Base-by-base conservation (phyloP, 2,888 invertebrate genomes). In the Carterocephalus palaemon region DNA sequence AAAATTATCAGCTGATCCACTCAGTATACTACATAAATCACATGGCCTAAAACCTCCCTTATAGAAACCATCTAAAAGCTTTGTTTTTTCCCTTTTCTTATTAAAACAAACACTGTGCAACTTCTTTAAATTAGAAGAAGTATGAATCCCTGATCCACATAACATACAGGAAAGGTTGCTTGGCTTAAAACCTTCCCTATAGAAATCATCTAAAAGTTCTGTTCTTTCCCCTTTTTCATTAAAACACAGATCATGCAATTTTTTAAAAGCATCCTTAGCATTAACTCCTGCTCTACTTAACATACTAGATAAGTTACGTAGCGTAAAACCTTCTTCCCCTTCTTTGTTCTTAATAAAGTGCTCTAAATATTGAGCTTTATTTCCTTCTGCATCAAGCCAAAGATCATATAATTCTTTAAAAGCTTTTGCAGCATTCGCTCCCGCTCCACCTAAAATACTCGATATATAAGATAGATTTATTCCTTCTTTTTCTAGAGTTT, bases 401-500 rank as follows among this genome's bases (percentile, higher is more conserved):
- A 57, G 48, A 43, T 60, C 48, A 56, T 58, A 60, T 48, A 66
- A 59, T 48, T 57, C 56, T 57, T 62, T 56, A 52, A 67, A 63
- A 48, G 56, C 51, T 49, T 52, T 50, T 32, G 56, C 31, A 48
- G 57, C 57, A 39, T 57, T 56, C 34, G 45, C 51, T 48, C 64
- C 58, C 52, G 56, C 52, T 51, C 49, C 54, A 54, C 20, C 10
- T 26, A 62, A 56, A 53, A 67, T 62, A 52, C 57, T 54, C 20
- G 62, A 62, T 20, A 60, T 48, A 37, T 33, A 56, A 47, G 43
- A 2, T 34, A 53, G 32, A 40, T 36, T 12, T 48, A 54, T 41
- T 42, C 49, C 52, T 33, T 49, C 26, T 38, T 42, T 16, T 45
- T 51, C 48, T 41, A 53, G 9, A 33, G 33, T 54, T 53, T 50